Evolutionary conservation across 53 echinoderm and acorn worm genomes (phyloP).

Genomic region (Astropecten irregularis): DNA sequence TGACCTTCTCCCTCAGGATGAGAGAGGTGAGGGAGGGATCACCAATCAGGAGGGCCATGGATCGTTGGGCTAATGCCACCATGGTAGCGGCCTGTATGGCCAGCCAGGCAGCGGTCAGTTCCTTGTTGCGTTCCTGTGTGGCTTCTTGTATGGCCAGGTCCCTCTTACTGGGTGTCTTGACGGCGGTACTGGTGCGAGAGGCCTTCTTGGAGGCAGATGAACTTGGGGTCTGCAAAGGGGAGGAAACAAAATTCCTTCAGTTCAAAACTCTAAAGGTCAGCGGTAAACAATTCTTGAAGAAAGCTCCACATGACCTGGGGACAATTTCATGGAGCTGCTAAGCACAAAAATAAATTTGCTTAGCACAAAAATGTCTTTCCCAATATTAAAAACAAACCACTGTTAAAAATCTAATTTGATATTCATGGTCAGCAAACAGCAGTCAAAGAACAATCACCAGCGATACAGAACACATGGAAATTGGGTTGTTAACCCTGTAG

Average conservation of each 20-base stretch:
- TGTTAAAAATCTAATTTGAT: too few relatives aligned
- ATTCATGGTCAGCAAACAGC: too few relatives aligned
- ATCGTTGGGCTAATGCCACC: constrained; percentile 74
- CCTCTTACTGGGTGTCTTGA: constrained; percentile 34
- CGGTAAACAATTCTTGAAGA: too few relatives aligned
- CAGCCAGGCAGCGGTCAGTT: constrained; percentile 82
- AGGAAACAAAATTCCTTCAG: neutral
- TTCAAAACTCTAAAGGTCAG: too few relatives aligned
- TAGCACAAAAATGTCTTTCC: too few relatives aligned
- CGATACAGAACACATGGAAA: too few relatives aligned
- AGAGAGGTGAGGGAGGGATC: constrained; percentile 83
- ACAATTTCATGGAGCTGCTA: too few relatives aligned
- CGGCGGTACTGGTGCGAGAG: constrained; percentile 14
- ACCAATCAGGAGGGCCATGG: constrained; percentile 83
- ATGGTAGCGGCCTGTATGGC: constrained; percentile 75
- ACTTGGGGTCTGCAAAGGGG: constrained; percentile 40
- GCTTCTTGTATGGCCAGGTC: constrained; percentile 58
- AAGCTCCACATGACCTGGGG: too few relatives aligned
- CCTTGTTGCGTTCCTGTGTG: constrained; percentile 63
- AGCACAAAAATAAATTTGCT: too few relatives aligned
- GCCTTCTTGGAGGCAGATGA: constrained; percentile 65
- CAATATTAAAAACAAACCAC: too few relatives aligned
- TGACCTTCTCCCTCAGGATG: constrained; percentile 65
- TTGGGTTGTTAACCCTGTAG: too few relatives aligned
- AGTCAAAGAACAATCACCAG: too few relatives aligned